Base-by-base conservation (phyloP, 2,113 vertebrate genomes). In the Lonchura striata region DNA sequence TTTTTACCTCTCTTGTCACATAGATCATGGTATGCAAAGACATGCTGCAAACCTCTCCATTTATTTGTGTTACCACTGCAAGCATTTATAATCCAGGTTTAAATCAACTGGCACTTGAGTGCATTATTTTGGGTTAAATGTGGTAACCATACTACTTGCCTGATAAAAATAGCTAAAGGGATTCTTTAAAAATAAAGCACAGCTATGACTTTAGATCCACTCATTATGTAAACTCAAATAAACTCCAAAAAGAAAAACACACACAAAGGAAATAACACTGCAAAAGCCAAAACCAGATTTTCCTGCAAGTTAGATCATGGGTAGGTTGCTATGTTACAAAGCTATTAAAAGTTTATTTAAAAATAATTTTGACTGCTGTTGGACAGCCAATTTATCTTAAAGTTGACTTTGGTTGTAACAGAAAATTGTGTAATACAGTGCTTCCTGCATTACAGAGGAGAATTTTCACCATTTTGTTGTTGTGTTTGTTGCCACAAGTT, bases 361-460 rank as follows among this genome's bases (percentile, higher is more conserved):
- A 93, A 93, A 88, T 83, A 77, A 88, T 91, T 96, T 92, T 88
- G 68, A 94, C 96, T 96, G 94, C 86, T 92, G 78, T 88, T 95
- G 71, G 54, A 86, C 79, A 92, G 90, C 84, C 71, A 82, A 74
- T 88, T 96, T 96, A 90, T 97, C 95, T 96, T 68, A 84, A 92
- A 92, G 65, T 82, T 94, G 93, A 92, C 91, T 96, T 91, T 77
- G 63, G 68, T 92, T 85, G 70, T 59, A 80, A 72, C 3, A 79
- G 25, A 90, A 91, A 95, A 94, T 75, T 74, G 85, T 84, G 68
- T 87, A 90, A 96, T 82, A 41, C 24, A 41, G 41, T 50, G 47
- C 41, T 71, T 68, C 72, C 83, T 96, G 86, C 18, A 22, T 46
- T 61, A 54, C 20, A 78, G 72, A 69, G 23, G 49, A 22, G 50